These are phyloP conservation scores for Oreohelix idahoensis DNA, from an alignment of 1,140 invertebrate species.

Conservation along the genomic window DNA sequence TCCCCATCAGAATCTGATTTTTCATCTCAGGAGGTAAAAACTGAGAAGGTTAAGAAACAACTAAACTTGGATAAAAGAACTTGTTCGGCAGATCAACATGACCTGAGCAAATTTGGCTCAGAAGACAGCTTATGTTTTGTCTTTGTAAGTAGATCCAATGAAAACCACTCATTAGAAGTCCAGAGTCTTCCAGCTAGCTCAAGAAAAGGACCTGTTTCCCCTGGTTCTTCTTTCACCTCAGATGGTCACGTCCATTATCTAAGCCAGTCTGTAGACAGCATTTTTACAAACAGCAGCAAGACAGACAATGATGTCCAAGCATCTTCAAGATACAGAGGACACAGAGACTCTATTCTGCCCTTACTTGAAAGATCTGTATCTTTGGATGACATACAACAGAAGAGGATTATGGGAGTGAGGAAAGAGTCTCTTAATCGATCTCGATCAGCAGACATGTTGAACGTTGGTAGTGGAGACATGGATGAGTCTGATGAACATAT, in stretches of 20 bases:
- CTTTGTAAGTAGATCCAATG: constrained; percentile 32
- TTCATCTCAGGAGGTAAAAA: background rate
- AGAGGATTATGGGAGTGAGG: background rate
- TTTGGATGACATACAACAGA: constrained; percentile 32
- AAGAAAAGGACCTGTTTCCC: background rate
- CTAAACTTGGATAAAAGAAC: background rate
- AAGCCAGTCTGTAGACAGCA: constrained; percentile 39
- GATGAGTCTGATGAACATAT: constrained; percentile 52
- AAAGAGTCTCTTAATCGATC: constrained; percentile 49
- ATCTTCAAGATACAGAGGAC: background rate
- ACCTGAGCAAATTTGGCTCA: constrained; percentile 29
- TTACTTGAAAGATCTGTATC: constrained; percentile 41
- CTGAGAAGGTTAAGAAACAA: background rate
- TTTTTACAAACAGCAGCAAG: constrained; percentile 21
- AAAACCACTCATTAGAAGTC: background rate
- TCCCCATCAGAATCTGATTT: constrained; percentile 56
- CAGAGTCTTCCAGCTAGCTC: background rate
- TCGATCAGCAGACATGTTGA: constrained; percentile 57
- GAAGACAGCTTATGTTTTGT: constrained; percentile 63
- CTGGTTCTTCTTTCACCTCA: constrained; percentile 18
- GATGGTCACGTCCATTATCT: constrained; percentile 11
- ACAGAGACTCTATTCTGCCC: constrained; percentile 13
- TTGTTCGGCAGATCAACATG: background rate
- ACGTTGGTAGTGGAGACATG: constrained; percentile 38
- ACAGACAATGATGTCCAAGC: background rate